Base-by-base conservation (phyloP, 1,140 invertebrate genomes). In the Aphidius gifuensis region DNA sequence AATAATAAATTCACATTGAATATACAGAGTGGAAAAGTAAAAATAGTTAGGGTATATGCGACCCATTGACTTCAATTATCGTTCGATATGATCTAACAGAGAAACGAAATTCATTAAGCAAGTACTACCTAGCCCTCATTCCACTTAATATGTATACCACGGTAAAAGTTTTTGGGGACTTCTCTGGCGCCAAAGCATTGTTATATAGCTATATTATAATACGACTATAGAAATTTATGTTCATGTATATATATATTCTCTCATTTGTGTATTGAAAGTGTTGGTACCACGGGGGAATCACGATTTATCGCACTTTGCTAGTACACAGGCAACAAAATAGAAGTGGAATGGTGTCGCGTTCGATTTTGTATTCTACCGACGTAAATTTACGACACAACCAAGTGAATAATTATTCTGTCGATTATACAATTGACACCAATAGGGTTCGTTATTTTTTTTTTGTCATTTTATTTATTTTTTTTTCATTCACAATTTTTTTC, bases 261-360 rank as follows among this genome's bases (percentile, higher is more conserved):
- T 16, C 7, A 45, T 61, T 49, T 49, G 45, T 49, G 38, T 46
- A 47, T 47, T 9, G 38, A 62, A 21, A 42, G 9, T 49, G 55
- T 38, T 63, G 58, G 61, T 63, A 53, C 39, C 55, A 44, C 3
- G 48, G 49, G 61, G 49, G 48, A 63, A 63, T 63, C 56, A 58
- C 55, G 62, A 66, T 66, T 66, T 66, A 66, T 66, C 60, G 65
- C 57, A 66, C 59, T 64, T 62, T 43, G 44, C 62, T 60, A 57
- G 60, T 62, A 47, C 49, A 64, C 32, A 64, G 61, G 62, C 62
- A 62, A 63, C 60, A 58, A 59, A 61, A 58, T 61, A 62, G 58
- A 66, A 66, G 60, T 62, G 53, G 54, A 59, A 62, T 50, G 60
- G 48, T 63, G 61, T 63, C 61, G 50, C 55, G 49, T 63, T 63